Evolutionary conservation across 2,113 vertebrate species (phyloP).

Genomic region (Marcusenius ussheri): DNA sequence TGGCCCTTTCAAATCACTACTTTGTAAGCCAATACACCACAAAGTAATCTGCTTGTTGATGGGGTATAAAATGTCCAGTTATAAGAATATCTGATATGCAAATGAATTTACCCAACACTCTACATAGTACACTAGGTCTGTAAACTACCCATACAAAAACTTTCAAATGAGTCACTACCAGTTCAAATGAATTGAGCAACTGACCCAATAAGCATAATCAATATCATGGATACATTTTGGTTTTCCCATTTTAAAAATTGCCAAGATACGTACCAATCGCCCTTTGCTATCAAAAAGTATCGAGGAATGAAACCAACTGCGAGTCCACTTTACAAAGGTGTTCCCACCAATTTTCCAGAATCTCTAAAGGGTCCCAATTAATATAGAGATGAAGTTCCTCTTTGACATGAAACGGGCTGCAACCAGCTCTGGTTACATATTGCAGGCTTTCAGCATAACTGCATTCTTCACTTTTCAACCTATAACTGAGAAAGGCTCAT

Average conservation of each 20-base stretch:
- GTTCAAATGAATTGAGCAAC: background rate
- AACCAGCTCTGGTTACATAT: background rate
- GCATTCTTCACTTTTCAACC: background rate
- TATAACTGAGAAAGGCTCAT: background rate
- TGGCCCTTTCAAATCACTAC: background rate
- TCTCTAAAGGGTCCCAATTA: background rate
- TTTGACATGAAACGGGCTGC: background rate
- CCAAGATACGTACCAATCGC: background rate
- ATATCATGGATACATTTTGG: background rate
- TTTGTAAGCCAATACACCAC: background rate
- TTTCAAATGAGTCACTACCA: background rate
- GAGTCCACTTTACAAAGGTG: background rate
- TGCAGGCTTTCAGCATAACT: background rate
- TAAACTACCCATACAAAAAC: background rate
- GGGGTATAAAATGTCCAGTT: background rate
- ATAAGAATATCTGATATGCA: background rate
- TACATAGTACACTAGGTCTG: background rate
- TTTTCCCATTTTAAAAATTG: background rate
- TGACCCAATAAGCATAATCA: background rate
- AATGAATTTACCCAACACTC: background rate
- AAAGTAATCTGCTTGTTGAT: background rate
- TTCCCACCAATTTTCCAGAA: background rate
- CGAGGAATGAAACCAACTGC: background rate
- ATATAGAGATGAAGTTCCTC: background rate
- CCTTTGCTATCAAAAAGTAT: background rate